Conservation (phyloP, 2,888 invertebrate genomes). For the Coenonympha glycerion region DNA sequence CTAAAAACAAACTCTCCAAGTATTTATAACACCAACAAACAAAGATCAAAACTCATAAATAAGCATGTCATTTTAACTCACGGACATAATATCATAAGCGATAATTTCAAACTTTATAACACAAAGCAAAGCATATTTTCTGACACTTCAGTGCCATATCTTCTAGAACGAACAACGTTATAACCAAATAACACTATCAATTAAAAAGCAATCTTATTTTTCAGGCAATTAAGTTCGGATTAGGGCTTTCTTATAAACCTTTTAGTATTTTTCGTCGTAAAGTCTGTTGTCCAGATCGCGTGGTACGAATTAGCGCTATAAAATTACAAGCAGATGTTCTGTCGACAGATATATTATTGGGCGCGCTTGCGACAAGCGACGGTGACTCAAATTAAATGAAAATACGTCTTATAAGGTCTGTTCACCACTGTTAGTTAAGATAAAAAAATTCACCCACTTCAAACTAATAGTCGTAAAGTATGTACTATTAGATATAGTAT, state of each 20-base stretch:
- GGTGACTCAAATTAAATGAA: constrained; percentile 17
- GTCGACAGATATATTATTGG: constrained; percentile 56
- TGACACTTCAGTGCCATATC: constrained; percentile 24
- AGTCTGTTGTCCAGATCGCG: constrained; percentile 32
- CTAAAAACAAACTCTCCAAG: no score
- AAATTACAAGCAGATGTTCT: constrained; percentile 53
- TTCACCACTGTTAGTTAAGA: no score
- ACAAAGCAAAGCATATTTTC: constrained; percentile 38
- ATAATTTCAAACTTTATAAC: constrained; percentile 32
- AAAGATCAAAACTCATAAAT: constrained; percentile 5
- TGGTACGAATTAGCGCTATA: constrained; percentile 49
- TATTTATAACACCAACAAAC: constrained; percentile 4
- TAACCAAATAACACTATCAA: constrained; percentile 3
- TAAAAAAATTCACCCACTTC: no score
- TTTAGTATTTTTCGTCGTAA: constrained; percentile 28
- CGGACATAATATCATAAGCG: constrained; percentile 23
- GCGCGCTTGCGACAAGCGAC: constrained; percentile 34
- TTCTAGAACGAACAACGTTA: neutral
- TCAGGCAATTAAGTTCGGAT: constrained; percentile 27
- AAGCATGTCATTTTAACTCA: constrained; percentile 11
- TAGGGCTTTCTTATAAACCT: constrained; percentile 22
- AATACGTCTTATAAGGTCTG: constrained; percentile 15
- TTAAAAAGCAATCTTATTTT: constrained; percentile 26
- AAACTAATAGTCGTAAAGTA: no score
- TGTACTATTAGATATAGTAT: no score